Evolutionary conservation across 2,797 vertebrate genomes (phyloP).

Genomic region (Parambassis ranga): DNA sequence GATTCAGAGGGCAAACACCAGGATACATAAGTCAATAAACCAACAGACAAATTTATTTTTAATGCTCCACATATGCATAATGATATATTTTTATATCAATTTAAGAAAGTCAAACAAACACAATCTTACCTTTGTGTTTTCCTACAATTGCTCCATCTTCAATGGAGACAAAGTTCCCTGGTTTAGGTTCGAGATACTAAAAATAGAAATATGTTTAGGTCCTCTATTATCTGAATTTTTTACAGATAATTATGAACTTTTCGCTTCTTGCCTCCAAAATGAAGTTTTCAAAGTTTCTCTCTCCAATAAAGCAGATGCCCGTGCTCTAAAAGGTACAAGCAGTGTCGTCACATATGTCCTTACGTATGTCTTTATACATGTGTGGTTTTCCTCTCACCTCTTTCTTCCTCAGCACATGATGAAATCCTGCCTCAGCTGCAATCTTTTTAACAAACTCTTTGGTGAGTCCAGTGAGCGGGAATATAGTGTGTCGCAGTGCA

Average conservation of each 20-base stretch:
- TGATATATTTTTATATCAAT: too few relatives aligned
- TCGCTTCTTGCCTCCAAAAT: constrained; percentile 89
- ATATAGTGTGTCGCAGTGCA: constrained; percentile 87
- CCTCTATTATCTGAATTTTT: not conserved
- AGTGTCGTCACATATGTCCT: not conserved
- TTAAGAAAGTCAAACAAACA: not conserved
- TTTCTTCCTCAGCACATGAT: constrained; percentile 92
- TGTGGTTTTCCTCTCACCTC: constrained; percentile 79
- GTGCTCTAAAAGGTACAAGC: constrained; percentile 85
- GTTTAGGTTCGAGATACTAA: constrained; percentile 90
- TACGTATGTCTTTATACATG: accelerated
- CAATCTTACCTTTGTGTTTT: constrained; percentile 85
- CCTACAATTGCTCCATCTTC: constrained; percentile 89
- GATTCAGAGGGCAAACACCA: too few relatives aligned
- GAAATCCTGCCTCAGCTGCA: constrained; percentile 88
- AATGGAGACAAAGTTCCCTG: constrained; percentile 91
- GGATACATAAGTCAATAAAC: too few relatives aligned
- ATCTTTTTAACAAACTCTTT: constrained; percentile 94
- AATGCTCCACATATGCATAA: too few relatives aligned
- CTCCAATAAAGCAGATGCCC: constrained; percentile 96
- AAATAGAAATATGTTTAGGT: not conserved
- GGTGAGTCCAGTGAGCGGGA: constrained; percentile 91
- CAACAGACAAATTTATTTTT: too few relatives aligned
- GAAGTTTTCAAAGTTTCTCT: constrained; percentile 92
- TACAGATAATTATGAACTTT: too few relatives aligned